phyloP scores from a whole-genome alignment of 2,888 invertebrate species.

The Dryadula phaetusa region DNA sequence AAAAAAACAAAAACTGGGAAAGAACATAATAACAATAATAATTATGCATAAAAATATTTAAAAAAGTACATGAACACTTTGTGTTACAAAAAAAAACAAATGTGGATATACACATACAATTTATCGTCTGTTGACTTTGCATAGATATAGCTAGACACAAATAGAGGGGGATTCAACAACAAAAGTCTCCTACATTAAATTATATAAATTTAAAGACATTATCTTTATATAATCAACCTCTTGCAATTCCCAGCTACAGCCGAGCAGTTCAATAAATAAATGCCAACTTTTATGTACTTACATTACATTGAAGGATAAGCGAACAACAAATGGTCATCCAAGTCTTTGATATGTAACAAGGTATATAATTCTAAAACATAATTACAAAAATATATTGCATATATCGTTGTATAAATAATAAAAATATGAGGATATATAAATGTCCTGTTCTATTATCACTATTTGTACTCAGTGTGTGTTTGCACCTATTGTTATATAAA shows the following conservation, averaged over 20 bases:
- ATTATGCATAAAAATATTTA: conserved; percentile 67
- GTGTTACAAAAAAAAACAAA: conserved; percentile 64
- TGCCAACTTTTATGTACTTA: conserved; percentile 57
- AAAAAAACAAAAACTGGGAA: conserved; percentile 59
- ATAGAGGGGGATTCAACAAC: background rate
- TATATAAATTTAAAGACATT: background rate
- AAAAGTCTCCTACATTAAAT: background rate
- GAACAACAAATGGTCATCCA: conserved; percentile 50
- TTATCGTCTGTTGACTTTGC: conserved; percentile 66
- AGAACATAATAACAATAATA: conserved; percentile 60
- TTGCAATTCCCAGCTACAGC: background rate
- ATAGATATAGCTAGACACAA: conserved; percentile 5
- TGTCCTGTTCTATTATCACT: conserved; percentile 50
- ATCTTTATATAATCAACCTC: background rate
- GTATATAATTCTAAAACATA: conserved; percentile 62
- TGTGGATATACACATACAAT: conserved; percentile 48
- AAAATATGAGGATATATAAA: conserved; percentile 52
- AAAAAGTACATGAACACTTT: conserved; percentile 71
- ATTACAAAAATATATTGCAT: conserved; percentile 76
- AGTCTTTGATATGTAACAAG: conserved; percentile 73
- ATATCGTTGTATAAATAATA: conserved; percentile 74
- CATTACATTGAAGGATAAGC: conserved; percentile 59
- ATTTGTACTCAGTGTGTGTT: conserved; percentile 64
- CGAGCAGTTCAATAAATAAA: conserved; percentile 58
- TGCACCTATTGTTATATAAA: conserved; percentile 52